phyloP scores from a whole-genome alignment of 2,797 vertebrate species.

The Smutsia temminckii region DNA sequence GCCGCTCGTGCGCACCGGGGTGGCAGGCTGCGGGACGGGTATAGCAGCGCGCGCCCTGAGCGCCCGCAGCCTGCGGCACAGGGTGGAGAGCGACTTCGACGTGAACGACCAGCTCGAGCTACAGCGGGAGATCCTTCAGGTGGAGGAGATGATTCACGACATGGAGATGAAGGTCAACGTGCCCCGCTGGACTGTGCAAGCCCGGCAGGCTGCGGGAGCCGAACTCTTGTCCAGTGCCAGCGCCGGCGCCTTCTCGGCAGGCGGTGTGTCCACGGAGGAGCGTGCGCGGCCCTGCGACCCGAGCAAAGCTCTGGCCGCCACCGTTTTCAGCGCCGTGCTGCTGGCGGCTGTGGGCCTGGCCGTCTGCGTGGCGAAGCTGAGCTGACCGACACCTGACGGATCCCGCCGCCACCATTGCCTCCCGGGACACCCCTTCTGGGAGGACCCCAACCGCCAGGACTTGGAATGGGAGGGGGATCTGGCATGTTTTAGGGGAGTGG shows the following conservation, averaged over 20 bases:
- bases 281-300: slow-evolving; percentile 85
- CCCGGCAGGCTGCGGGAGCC: slow-evolving; percentile 94
- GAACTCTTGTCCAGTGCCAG: slow-evolving; percentile 94
- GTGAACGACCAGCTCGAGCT: slow-evolving; percentile 92
- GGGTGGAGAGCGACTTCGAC: slow-evolving; percentile 92
- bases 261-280: slow-evolving; percentile 91
- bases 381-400: slow-evolving; percentile 79
- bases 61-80: slow-evolving; percentile 95
- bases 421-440: background rate
- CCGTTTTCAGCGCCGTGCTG: slow-evolving; percentile 92
- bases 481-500: background rate
- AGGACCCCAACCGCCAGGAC: background rate
- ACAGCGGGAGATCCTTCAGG: slow-evolving; percentile 93
- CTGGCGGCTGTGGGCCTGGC: slow-evolving; percentile 91
- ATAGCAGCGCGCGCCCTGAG: slow-evolving; percentile 95
- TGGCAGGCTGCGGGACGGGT: slow-evolving; percentile 92
- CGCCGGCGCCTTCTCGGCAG: slow-evolving; percentile 91
- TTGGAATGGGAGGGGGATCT: background rate
- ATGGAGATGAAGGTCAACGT: slow-evolving; percentile 99
- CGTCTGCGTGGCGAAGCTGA: slow-evolving; percentile 94
- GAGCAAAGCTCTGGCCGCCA: slow-evolving; percentile 90
- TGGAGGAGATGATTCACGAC: slow-evolving; percentile 96
- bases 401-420: background rate
- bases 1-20: slow-evolving; percentile 96
- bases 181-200: slow-evolving; percentile 96